Percentiles rank a stretch among this genome's conserved stretches.
Evolutionary conservation across 2,113 vertebrate species (phyloP).

Genomic region (Noctilio leporinus): DNA sequence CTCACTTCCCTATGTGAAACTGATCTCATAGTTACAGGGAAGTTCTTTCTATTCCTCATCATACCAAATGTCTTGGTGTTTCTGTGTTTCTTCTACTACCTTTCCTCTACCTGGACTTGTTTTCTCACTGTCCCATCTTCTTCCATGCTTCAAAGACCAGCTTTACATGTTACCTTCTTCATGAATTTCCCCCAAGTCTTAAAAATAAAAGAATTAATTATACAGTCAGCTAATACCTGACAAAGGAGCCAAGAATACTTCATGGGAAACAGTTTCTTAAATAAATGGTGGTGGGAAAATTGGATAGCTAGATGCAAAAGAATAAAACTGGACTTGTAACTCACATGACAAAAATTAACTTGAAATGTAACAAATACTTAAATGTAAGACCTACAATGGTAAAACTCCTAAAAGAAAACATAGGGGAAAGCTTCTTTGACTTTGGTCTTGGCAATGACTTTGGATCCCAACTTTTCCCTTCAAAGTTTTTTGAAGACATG

Average conservation of each 20-base stretch:
- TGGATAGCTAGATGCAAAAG: neutral
- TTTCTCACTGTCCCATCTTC: neutral
- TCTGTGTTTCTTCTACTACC: neutral
- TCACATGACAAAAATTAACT: neutral
- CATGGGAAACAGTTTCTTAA: neutral
- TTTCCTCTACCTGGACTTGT: neutral
- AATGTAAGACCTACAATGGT: neutral
- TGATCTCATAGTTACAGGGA: neutral
- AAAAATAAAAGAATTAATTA: neutral
- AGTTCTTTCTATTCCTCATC: neutral
- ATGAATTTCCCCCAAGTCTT: neutral
- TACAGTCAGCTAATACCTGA: neutral
- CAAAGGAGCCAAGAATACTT: neutral
- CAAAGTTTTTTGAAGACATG: neutral
- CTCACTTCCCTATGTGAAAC: neutral
- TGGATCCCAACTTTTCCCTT: neutral
- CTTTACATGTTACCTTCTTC: neutral
- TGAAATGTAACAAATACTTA: neutral
- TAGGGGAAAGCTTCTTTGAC: neutral
- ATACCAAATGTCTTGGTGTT: neutral
- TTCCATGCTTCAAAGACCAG: neutral
- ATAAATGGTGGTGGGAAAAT: neutral
- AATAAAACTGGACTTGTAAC: neutral
- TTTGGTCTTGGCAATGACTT: neutral
- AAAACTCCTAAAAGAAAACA: neutral